These are phyloP conservation scores for Ips typographus DNA, from an alignment of 1,140 invertebrate genomes.

Conservation along the genomic window DNA sequence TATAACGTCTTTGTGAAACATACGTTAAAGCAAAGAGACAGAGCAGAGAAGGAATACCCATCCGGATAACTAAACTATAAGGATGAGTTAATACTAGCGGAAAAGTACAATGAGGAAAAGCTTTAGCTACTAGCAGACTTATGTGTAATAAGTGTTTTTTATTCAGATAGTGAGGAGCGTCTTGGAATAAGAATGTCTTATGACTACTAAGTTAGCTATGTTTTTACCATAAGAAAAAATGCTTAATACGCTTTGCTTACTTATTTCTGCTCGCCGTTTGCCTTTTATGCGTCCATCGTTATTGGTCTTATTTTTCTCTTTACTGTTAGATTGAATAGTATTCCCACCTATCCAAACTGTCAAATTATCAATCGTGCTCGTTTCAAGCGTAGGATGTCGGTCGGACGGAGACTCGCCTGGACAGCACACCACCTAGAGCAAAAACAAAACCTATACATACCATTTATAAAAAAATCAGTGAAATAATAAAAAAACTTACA, in stretches of 20 bases:
- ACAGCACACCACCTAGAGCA: constrained; percentile 38
- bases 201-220: not conserved
- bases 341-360: not conserved
- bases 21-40: not conserved
- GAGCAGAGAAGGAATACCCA: too few species aligned
- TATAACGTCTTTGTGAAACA: not conserved
- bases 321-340: constrained; percentile 3
- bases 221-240: constrained; percentile 2
- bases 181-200: too few species aligned
- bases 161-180: too few species aligned
- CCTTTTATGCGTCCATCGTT: constrained; percentile 5
- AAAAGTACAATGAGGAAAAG: too few species aligned
- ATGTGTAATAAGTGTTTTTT: too few species aligned
- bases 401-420: constrained; percentile 10
- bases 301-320: not conserved
- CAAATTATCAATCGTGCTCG: constrained; percentile 4
- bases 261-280: constrained; percentile 7
- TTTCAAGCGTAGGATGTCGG: not conserved
- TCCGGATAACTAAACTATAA: too few species aligned
- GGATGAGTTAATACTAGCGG: too few species aligned
- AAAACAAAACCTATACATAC: too few species aligned
- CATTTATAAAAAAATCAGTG: too few species aligned
- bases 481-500: too few species aligned
- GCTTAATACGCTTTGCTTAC: not conserved
- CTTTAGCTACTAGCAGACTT: too few species aligned